Base-by-base conservation (phyloP, 2,113 vertebrate species). In the Peromyscus maniculatus region DNA sequence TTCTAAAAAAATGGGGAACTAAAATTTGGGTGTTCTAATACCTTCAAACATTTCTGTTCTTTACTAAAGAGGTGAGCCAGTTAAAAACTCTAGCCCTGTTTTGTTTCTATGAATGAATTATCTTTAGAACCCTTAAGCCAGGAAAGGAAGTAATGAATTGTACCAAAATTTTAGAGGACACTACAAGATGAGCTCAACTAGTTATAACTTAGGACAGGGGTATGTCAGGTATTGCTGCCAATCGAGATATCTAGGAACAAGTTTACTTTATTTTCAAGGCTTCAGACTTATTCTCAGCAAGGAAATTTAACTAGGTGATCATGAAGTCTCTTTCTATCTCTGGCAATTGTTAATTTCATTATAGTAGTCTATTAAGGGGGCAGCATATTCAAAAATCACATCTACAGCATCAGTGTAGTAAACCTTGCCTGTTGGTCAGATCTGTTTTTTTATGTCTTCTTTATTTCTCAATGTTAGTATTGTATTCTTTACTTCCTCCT, bases 91-190 rank as follows among this genome's bases (percentile, higher is more conserved):
- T 72, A 39, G 39, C 67, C 62, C 49, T 55, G 24, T 83, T 66
- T 72, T 91, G n/a, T 39, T 91, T 36, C 64, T 83, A 46, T 86
- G 55, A 86, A 84, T 96, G 55, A 93, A 9, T 62, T 95, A 9
- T 33, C 77, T 93, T 88, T 72, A 69, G 57, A 88, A 91, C 66
- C 87, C 46, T 87, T 89, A 39, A 96, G 74, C 39, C 59, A 82
- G 43, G 62, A 15, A 71, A 83, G 43, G 52, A 83, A 82, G 33
- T 83, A n/a, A 88, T 28, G 46, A 49, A 69, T 88, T 75, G 12
- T 21, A 43, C 26, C 28, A 62, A 75, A 55, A 39, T 88, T 88
- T 31, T 82, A 55, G 26, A 62, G 43, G 33, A 22, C 5, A 21
- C 59, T 62, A 17, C 62, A 64, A 72, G 52, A 21, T 86, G 31